Evolutionary conservation across 2,888 invertebrate genomes (phyloP), one percentile per base, ranked within the genome.

Genomic region (Patella depressa): DNA sequence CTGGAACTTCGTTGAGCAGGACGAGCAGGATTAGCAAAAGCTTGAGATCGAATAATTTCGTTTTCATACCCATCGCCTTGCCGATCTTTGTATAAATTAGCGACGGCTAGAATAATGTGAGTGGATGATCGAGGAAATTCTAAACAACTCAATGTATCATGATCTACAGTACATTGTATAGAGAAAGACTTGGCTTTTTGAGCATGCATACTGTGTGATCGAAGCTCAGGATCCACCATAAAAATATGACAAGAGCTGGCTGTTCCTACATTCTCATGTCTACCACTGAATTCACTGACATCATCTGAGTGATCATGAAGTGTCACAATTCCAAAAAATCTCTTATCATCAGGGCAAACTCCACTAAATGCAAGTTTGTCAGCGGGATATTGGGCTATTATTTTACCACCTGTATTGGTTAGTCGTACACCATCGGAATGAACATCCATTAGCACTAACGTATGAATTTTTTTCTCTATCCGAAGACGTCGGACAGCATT

Each of bases 311-410:
- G 77, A 55, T 82, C 81, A 77, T 89, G 88, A 54, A 88, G 95
- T 0, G 98, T 98, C 3, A 98, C 96, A 71, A 98, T 94, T 0
- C 98, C 98, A 90, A 98, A 98, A 91, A 96, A 98, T 74, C 96
- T 93, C 86, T 96, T 94, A 88, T 98, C 97, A 86, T 98, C 98
- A 1, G 96, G 95, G 71, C 96, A 96, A 3, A 96, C 95, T 80
- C 97, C 97, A 72, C 97, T 96, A 88, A 96, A 98, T 54, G 96
- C 95, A 19, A 98, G 95, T 79, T 96, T 93, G 78, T 96, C 95
- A 0, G 96, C 95, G 1, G 96, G 95, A 91, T 97, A 98, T 82
- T 96, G 95, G 1, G 98, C 98, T 78, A 98, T 93, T 9, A 95
- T 93, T 84, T 94, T 94, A 59, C 96, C 96, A 59, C 95, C 94